Percentiles rank a stretch among this genome's conserved stretches.
Conservation (phyloP, 2,797 vertebrate genomes). For the Parotocinclus haroldoi region DNA sequence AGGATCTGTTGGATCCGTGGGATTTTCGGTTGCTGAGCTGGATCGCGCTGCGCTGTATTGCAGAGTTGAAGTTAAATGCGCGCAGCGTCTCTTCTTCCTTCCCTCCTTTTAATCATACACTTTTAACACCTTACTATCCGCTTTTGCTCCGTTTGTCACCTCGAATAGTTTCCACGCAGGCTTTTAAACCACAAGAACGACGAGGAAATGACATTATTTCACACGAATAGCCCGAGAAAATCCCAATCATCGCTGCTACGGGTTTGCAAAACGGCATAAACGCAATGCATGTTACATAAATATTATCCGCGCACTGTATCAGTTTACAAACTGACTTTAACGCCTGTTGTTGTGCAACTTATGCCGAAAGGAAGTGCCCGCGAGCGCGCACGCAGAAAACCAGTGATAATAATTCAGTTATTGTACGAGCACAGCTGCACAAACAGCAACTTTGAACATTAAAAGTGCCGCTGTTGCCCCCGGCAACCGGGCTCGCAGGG, state of each 20-base stretch:
- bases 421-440: not conserved
- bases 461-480: constrained; percentile 32
- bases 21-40: constrained; percentile 33
- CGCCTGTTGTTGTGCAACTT: not conserved
- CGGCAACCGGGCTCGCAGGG: constrained; percentile 19
- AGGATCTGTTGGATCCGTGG: constrained; percentile 66
- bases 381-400: not conserved
- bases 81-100: constrained; percentile 11
- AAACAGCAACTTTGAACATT: constrained; percentile 16
- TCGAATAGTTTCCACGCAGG: not conserved
- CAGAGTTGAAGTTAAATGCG: constrained; percentile 47
- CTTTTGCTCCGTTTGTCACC: no score
- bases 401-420: not conserved
- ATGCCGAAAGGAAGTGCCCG: not conserved
- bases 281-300: not conserved
- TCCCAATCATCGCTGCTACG: not conserved
- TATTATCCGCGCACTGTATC: not conserved
- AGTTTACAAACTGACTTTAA: not conserved
- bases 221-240: no score
- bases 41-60: not conserved
- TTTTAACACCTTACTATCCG: not conserved
- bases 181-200: no score
- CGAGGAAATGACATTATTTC: no score
- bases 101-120: not conserved
- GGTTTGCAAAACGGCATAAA: not conserved